Conservation (phyloP, 2,888 invertebrate species). For the Lasioglossum vierecki region DNA sequence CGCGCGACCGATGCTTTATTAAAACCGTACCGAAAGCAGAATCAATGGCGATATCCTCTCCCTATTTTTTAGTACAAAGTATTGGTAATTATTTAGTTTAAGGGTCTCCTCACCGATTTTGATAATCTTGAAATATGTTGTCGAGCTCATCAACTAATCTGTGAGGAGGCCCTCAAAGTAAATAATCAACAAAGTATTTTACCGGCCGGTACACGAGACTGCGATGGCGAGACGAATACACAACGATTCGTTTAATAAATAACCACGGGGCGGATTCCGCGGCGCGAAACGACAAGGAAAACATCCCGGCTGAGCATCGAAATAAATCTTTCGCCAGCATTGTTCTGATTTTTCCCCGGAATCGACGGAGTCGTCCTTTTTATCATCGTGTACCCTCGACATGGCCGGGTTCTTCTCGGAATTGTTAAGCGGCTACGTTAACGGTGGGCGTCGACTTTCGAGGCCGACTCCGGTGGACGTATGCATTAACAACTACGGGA, state of each 20-base stretch:
- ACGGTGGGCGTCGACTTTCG: conserved; percentile 63
- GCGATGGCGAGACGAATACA: background rate
- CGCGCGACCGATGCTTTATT: background rate
- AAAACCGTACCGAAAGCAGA: conserved; percentile 1
- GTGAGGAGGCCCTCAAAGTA: too few relatives aligned
- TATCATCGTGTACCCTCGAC: conserved; percentile 48
- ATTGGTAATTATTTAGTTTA: too few relatives aligned
- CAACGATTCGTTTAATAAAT: background rate
- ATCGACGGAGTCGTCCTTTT: conserved; percentile 51
- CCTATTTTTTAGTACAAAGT: background rate
- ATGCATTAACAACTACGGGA: conserved; percentile 55
- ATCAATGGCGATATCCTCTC: background rate
- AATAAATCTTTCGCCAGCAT: conserved; percentile 42
- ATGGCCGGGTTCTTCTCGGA: conserved; percentile 49
- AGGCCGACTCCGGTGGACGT: conserved; percentile 44
- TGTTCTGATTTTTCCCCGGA: conserved; percentile 46
- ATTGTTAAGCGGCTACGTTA: conserved; percentile 59
- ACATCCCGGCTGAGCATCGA: conserved; percentile 21
- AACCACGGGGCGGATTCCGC: background rate
- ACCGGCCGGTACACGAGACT: conserved; percentile 28
- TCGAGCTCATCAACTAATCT: too few relatives aligned
- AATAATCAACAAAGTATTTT: background rate
- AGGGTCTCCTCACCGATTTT: too few relatives aligned
- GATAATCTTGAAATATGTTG: too few relatives aligned
- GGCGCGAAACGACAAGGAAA: background rate